Evolutionary conservation across 2,888 invertebrate species (phyloP).

Genomic region (Gerris lacustris): DNA sequence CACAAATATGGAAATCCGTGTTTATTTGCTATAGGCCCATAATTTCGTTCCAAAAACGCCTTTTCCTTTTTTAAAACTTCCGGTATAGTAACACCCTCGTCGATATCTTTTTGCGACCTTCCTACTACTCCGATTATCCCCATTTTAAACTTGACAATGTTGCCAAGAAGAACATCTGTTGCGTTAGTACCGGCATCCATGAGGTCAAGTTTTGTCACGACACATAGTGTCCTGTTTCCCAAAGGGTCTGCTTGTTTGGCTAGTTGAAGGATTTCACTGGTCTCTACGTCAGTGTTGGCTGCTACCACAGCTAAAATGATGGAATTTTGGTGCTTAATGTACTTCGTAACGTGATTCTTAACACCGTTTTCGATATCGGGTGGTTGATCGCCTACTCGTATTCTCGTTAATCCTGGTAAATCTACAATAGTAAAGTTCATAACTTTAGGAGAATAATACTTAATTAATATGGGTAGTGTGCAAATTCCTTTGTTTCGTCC

Average conservation of each 20-base stretch:
- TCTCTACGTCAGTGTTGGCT: slow-evolving; percentile 53
- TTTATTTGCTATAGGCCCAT: slow-evolving; percentile 47
- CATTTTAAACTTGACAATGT: slow-evolving; percentile 49
- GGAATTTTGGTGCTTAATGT: slow-evolving; percentile 47
- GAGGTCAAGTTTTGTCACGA: slow-evolving; percentile 51
- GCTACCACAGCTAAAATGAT: slow-evolving; percentile 50
- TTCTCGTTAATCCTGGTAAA: slow-evolving; percentile 50
- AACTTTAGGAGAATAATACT: slow-evolving; percentile 46
- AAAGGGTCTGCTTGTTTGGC: slow-evolving; percentile 48
- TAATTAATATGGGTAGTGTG: slow-evolving; percentile 46
- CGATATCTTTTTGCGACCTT: slow-evolving; percentile 48
- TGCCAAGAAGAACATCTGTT: slow-evolving; percentile 48
- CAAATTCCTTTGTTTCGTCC: slow-evolving; percentile 47
- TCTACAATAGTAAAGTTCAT: slow-evolving; percentile 49
- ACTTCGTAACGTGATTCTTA: slow-evolving; percentile 42
- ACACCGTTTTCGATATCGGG: slow-evolving; percentile 49
- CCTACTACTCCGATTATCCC: slow-evolving; percentile 55
- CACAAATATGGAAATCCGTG: slow-evolving; percentile 49
- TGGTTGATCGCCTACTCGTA: slow-evolving; percentile 52
- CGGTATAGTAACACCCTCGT: slow-evolving; percentile 36
- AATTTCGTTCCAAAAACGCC: slow-evolving; percentile 46
- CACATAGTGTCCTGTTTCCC: slow-evolving; percentile 48
- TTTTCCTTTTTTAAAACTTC: slow-evolving; percentile 48
- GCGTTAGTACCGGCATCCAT: slow-evolving; percentile 58
- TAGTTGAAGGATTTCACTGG: slow-evolving; percentile 49